A percentile compares a stretch with the other conserved stretches of the same genome.
phyloP scores from a whole-genome alignment of 1,140 invertebrate genomes.

The Trissolcus basalis region DNA sequence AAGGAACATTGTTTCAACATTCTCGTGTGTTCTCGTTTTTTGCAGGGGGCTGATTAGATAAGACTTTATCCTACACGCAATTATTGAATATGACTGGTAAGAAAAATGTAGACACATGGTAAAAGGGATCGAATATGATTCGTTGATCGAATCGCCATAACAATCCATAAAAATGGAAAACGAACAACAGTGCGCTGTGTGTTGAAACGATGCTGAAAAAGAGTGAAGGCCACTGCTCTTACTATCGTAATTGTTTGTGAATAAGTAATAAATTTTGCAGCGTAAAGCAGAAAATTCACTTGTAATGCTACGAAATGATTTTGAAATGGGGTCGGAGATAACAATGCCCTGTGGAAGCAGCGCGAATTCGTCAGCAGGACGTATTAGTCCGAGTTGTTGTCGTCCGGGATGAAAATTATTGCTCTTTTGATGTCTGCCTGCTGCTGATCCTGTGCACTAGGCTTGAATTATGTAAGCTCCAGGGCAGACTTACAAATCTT shows the following conservation, averaged over 20 bases:
- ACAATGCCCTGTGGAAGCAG: conserved; percentile 27
- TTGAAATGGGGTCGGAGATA: conserved; percentile 47
- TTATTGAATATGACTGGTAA: no score
- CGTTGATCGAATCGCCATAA: conserved; percentile 22
- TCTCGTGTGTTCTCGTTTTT: no score
- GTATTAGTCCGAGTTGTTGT: conserved; percentile 4
- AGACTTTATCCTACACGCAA: no score
- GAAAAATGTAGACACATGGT: no score
- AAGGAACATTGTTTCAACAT: no score
- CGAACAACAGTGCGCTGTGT: conserved; percentile 31
- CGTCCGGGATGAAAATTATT: conserved; percentile 8
- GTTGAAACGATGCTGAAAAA: conserved; percentile 41
- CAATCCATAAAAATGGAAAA: conserved; percentile 49
- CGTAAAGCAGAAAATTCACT: conserved; percentile 52
- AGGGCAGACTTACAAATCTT: conserved; percentile 68
- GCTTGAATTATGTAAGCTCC: conserved; percentile 67
- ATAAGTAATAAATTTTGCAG: conserved; percentile 55
- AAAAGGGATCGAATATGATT: no score
- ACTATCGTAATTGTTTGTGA: conserved; percentile 49
- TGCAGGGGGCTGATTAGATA: no score
- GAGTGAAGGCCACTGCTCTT: conserved; percentile 49
- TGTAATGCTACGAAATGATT: conserved; percentile 51
- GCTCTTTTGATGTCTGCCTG: conserved; percentile 20
- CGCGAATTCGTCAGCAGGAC: conserved; percentile 18
- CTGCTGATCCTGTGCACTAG: conserved; percentile 11